Evolutionary conservation across 2,113 vertebrate species (phyloP), one percentile per base, ranked within the genome.

Genomic region (Zapornia atra): DNA sequence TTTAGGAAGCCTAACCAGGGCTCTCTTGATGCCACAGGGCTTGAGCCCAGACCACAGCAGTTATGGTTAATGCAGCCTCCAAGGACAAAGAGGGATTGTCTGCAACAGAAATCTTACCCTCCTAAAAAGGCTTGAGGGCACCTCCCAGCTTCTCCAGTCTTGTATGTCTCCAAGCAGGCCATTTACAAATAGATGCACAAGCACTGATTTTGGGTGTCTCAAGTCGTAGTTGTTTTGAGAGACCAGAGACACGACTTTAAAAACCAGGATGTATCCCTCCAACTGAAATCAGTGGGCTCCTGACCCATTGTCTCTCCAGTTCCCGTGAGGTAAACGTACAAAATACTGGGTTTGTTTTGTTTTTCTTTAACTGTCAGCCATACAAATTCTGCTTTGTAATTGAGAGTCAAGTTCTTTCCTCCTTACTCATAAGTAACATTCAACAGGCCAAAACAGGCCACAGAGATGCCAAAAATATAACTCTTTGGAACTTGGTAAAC

Each of bases 321-420:
- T 86, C 53, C 50, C 70, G 34, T 22, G 88, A 92, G 65, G 50
- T 77, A 84, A 85, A 76, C 4, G 33, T 29, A 63, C 57, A 91
- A 96, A 94, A 86, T 12, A 46, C 66, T 80, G 60, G 3, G 10
- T 80, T 94, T 13, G 31, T 54, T 95, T 94, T 95, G 83, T 78
- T 95, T 81, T 64, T 56, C 69, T 97, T 88, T 34, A 93, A 81
- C 82, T 81, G 94, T 93, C 94, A 95, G 57, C 79, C 71, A 69
- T 24, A 93, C 36, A 86, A 94, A 92, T 92, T 92, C 65, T 94
- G 81, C 86, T 89, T 89, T 84, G 82, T 84, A 93, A 95, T 26
- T 82, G 70, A 95, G n/a, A 80, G 63, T 91, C 93, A 72, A 95
- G 94, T 96, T 94, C 94, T 91, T 96, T 96, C 94, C 94, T 86